Conservation (phyloP, 2,888 invertebrate species). For the Ornithoptera priamus region DNA sequence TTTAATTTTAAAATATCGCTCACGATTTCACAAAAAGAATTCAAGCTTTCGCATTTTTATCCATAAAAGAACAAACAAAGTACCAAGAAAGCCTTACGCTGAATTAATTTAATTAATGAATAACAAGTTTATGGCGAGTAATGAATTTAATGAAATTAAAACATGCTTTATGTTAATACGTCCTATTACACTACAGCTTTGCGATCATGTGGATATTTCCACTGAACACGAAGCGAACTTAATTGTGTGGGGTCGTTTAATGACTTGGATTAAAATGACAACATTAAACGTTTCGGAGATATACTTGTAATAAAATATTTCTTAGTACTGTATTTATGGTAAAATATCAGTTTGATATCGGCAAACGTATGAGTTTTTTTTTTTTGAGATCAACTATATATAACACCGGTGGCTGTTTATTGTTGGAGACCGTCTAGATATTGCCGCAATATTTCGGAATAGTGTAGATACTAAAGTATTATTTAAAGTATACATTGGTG, state of each 20-base stretch:
- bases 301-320: not conserved
- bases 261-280: slow-evolving; percentile 5
- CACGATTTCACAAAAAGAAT: slow-evolving; percentile 4
- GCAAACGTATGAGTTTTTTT: not conserved
- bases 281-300: slow-evolving; percentile 2
- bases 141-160: slow-evolving; percentile 16
- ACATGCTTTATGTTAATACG: slow-evolving; percentile 18
- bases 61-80: not conserved
- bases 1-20: not conserved
- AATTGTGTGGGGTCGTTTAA: slow-evolving; percentile 15
- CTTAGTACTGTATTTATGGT: not conserved
- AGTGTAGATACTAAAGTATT: too few species aligned
- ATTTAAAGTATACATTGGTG: too few species aligned
- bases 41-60: slow-evolving; percentile 1
- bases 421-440: too few species aligned
- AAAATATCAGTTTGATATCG: not conserved
- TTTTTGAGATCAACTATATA: not conserved
- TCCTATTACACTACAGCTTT: not conserved
- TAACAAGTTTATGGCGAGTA: slow-evolving; percentile 2
- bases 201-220: slow-evolving; percentile 21
- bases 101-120: slow-evolving; percentile 19
- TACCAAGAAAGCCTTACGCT: not conserved
- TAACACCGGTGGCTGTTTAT: too few species aligned
- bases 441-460: too few species aligned
- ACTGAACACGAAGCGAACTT: slow-evolving; percentile 1